Base-by-base conservation (phyloP, 1,140 invertebrate genomes). In the Atopsyche davidsoni region DNA sequence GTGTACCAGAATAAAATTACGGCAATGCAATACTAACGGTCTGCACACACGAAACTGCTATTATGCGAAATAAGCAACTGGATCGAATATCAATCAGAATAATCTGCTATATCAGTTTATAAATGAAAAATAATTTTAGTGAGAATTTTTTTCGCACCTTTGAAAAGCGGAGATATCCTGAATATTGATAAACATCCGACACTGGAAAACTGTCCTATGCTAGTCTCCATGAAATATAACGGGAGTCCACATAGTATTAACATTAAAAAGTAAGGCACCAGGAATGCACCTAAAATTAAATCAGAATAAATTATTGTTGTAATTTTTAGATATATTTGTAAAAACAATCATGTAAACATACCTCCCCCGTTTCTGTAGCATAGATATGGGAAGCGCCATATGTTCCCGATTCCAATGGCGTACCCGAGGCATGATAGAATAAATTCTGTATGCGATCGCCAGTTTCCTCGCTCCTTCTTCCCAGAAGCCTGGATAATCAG, bases 211-310 rank as follows among this genome's bases (percentile, higher is more conserved):
- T 92, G 92, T 18, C 91, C 92, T 45, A 95, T 73, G 2, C 86
- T 82, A 1, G 91, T 79, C 67, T 95, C 92, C 79, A 94, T 78
- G 64, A 91, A 92, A 65, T 93, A 94, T 6, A 95, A 66, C 0
- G 91, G 92, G 14, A 95, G 79, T 2, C 90, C 92, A 60, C 87
- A 87, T 25, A 91, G 69, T 10, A 89, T 66, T 4, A 88, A 69
- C 71, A 86, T 86, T 39, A 87, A 58, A 13, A 86, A 69, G 61
- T 88, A 89, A 1, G 85, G 85, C 22, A 88, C 75, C 1, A 88
- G 67, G 65, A 89, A 89, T 16, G 86, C 86, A 36, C 85, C 85
- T 87, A 65, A 40, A 75, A 73, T 41, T 53, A 49, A 49, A 35
- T n/a, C 2, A 47, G 17, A 31, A 16, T 32, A 32, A 32, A 19